phyloP scores from a whole-genome alignment of 2,113 vertebrate genomes.

The Micronycteris hirsuta region DNA sequence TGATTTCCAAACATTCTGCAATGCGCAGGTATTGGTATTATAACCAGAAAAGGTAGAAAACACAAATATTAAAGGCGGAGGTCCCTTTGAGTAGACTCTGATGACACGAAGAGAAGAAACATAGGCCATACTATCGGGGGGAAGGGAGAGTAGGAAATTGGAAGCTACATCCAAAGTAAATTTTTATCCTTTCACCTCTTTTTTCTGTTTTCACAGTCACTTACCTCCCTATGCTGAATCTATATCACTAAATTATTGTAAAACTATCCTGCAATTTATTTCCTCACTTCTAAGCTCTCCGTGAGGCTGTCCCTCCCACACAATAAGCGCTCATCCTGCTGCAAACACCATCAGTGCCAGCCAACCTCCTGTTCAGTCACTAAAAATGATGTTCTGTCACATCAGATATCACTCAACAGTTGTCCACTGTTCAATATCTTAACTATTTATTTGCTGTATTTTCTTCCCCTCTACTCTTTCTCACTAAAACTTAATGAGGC shows the following conservation, averaged over 20 bases:
- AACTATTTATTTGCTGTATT: not conserved
- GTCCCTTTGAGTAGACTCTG: not conserved
- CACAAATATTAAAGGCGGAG: not conserved
- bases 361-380: not conserved
- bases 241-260: not conserved
- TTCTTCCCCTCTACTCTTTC: not conserved
- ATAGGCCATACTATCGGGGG: not conserved
- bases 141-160: not conserved
- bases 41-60: not conserved
- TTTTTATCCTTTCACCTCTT: not conserved
- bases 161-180: not conserved
- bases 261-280: not conserved
- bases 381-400: conserved; percentile 4
- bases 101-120: not conserved
- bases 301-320: not conserved
- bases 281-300: not conserved
- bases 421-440: not conserved
- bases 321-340: not conserved
- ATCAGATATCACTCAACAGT: not conserved
- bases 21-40: not conserved
- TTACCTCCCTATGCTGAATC: not conserved
- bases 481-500: not conserved
- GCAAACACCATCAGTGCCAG: not conserved
- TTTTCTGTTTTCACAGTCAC: not conserved
- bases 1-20: not conserved